Conservation (phyloP, 2,888 invertebrate species). For the Stenoptilia bipunctidactyla region DNA sequence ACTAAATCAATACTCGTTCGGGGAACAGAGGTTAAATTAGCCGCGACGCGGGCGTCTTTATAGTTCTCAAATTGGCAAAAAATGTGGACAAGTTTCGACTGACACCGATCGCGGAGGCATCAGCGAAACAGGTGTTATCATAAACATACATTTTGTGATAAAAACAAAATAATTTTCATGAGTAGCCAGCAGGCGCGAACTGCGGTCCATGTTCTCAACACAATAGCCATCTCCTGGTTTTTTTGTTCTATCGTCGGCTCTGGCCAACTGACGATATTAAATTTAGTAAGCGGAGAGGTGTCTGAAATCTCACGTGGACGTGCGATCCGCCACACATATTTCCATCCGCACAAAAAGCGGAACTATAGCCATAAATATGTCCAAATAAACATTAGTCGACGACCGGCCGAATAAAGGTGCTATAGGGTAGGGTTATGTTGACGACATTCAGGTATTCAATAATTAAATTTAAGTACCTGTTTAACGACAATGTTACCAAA, state of each 20-base stretch:
- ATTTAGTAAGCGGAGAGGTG: slow-evolving; percentile 71
- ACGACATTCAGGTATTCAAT: slow-evolving; percentile 7
- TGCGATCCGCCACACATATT: slow-evolving; percentile 73
- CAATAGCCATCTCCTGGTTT: slow-evolving; percentile 66
- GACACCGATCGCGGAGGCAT: slow-evolving; percentile 70
- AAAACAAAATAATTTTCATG: slow-evolving; percentile 71
- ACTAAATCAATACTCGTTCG: slow-evolving; percentile 42
- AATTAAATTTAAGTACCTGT: slow-evolving; percentile 3
- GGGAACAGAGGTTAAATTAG: slow-evolving; percentile 63
- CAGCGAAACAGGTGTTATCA: slow-evolving; percentile 71
- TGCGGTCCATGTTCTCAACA: slow-evolving; percentile 66
- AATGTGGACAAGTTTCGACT: slow-evolving; percentile 59
- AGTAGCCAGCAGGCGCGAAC: slow-evolving; percentile 68
- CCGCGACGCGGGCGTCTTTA: slow-evolving; percentile 66
- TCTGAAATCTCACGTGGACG: slow-evolving; percentile 71
- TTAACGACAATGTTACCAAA: neutral
- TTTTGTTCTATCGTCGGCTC: slow-evolving; percentile 54
- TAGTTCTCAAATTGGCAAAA: slow-evolving; percentile 69
- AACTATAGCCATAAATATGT: slow-evolving; percentile 73
- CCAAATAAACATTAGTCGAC: slow-evolving; percentile 69
- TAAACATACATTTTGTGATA: slow-evolving; percentile 70
- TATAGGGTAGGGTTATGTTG: slow-evolving; percentile 37
- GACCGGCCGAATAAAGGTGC: slow-evolving; percentile 43
- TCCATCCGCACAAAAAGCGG: slow-evolving; percentile 69
- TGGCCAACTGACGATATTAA: slow-evolving; percentile 65